Conservation (phyloP, 2,113 vertebrate species). For the Chaetodon auriga region DNA sequence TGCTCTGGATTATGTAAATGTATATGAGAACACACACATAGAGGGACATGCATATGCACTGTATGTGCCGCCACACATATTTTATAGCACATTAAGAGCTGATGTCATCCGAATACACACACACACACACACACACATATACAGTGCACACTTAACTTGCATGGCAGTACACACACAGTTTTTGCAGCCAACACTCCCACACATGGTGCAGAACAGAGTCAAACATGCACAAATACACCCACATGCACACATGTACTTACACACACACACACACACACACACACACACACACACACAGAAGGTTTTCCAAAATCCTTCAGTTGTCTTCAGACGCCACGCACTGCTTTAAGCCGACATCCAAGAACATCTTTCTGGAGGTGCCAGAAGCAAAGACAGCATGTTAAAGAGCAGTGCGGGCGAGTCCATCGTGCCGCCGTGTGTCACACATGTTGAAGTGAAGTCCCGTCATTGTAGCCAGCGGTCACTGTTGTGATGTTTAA, state of each 20-base stretch:
- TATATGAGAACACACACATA: background rate
- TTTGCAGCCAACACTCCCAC: slow-evolving; percentile 36
- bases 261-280: background rate
- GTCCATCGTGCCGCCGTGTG: background rate
- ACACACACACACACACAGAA: background rate
- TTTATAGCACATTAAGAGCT: background rate
- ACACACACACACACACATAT: background rate
- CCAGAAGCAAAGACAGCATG: slow-evolving; percentile 21
- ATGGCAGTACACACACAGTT: background rate
- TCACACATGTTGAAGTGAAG: background rate
- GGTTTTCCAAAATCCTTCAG: background rate
- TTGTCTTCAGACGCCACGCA: background rate
- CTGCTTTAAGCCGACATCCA: slow-evolving; percentile 23
- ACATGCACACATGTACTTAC: background rate
- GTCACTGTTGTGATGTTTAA: background rate
- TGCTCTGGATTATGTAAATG: slow-evolving; percentile 44
- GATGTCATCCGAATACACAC: background rate
- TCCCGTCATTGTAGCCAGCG: no score
- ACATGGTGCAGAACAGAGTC: slow-evolving; percentile 14
- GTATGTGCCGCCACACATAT: background rate
- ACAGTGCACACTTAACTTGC: background rate
- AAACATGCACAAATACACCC: slow-evolving; percentile 22
- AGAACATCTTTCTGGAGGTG: slow-evolving; percentile 30
- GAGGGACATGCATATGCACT: background rate
- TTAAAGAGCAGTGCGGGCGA: background rate